These are phyloP conservation scores for Aquatica leii DNA, from an alignment of 2,888 invertebrate genomes.

Conservation along the genomic window DNA sequence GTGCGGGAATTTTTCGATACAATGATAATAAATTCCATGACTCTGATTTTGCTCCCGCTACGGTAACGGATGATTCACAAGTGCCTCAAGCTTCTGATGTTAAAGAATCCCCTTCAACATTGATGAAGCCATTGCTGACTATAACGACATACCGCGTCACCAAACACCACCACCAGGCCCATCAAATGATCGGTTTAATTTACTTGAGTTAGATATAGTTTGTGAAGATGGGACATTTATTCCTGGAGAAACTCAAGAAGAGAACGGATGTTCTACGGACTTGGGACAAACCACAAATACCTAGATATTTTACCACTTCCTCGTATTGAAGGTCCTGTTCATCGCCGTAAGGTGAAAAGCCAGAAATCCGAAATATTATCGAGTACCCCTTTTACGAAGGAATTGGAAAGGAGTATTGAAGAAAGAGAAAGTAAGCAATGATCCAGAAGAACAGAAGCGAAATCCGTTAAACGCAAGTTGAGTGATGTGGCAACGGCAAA, in stretches of 20 bases:
- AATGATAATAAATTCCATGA: background rate
- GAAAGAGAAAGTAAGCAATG: background rate
- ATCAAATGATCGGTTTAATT: background rate
- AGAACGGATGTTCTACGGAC: too few relatives aligned
- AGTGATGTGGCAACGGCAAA: too few relatives aligned
- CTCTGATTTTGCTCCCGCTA: too few relatives aligned
- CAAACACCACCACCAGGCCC: background rate
- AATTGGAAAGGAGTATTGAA: too few relatives aligned
- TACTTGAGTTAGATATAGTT: background rate
- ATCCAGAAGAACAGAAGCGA: background rate
- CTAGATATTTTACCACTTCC: too few relatives aligned
- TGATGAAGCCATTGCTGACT: background rate
- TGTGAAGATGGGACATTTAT: background rate
- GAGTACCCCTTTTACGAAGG: too few relatives aligned
- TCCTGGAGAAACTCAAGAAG: too few relatives aligned
- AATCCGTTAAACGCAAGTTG: too few relatives aligned
- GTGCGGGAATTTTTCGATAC: background rate
- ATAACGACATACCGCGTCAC: background rate
- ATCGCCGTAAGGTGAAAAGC: background rate
- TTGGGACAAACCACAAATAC: too few relatives aligned
- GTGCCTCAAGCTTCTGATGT: background rate
- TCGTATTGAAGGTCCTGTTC: background rate
- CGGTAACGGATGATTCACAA: too few relatives aligned
- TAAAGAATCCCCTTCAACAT: background rate
- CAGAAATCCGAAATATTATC: too few relatives aligned